These are phyloP conservation scores for Phengaris arion DNA, from an alignment of 2,888 invertebrate genomes.

Conservation along the genomic window DNA sequence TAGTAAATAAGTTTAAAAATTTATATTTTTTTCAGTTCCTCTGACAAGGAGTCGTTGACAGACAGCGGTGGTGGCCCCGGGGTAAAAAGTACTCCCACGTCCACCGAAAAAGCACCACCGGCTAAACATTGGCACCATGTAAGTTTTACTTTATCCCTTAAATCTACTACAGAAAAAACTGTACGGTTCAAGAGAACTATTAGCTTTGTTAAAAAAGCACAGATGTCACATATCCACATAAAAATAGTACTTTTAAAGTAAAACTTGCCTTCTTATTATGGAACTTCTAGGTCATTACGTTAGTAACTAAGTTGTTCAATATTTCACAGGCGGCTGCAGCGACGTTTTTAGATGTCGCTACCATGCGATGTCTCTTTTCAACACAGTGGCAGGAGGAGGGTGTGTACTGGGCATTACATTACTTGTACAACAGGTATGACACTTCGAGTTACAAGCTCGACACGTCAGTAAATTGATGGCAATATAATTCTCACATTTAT, in stretches of 20 bases:
- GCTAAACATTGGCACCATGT: slow-evolving; percentile 65
- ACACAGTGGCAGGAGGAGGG: slow-evolving; percentile 99
- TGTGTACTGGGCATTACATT: slow-evolving; percentile 97
- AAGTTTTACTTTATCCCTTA: slow-evolving; percentile 38
- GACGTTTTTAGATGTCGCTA: slow-evolving; percentile 97
- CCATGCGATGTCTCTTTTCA: slow-evolving; percentile 95
- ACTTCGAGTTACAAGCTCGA: too few relatives aligned
- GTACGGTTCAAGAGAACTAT: not conserved
- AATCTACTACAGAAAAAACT: too few relatives aligned
- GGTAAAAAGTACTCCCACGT: slow-evolving; percentile 60
- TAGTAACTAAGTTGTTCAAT: too few relatives aligned
- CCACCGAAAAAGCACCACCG: slow-evolving; percentile 56
- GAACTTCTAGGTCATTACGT: too few relatives aligned
- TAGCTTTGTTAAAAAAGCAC: too few relatives aligned
- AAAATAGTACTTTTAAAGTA: too few relatives aligned
- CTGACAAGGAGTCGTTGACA: slow-evolving; percentile 86
- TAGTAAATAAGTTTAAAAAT: not conserved
- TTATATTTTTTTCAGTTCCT: slow-evolving; percentile 67
- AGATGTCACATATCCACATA: too few relatives aligned
- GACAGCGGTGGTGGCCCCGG: slow-evolving; percentile 76
- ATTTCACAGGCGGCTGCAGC: slow-evolving; percentile 85
- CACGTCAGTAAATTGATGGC: not conserved
- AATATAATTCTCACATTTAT: not conserved
- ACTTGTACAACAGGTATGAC: slow-evolving; percentile 89
- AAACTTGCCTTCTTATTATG: too few relatives aligned